These are phyloP conservation scores for Hyaena hyaena DNA, from an alignment of 2,113 vertebrate species.

Conservation along the genomic window DNA sequence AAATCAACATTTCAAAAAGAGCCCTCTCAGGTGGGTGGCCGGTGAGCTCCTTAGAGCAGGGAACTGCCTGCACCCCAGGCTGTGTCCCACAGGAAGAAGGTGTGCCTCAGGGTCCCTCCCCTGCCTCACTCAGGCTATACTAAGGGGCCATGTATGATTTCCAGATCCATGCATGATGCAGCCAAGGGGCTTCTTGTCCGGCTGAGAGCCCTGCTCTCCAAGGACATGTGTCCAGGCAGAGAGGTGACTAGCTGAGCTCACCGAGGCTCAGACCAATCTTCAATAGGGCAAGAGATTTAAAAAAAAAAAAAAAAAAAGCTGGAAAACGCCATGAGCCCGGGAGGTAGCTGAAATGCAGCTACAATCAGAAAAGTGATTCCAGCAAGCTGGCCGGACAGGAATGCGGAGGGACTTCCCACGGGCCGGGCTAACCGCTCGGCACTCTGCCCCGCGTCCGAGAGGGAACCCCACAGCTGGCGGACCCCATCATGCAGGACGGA, in stretches of 20 bases:
- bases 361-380: neutral
- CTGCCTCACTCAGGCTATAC: neutral
- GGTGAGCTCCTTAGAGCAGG: neutral
- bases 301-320: neutral
- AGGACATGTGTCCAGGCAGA: neutral
- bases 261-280: neutral
- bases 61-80: neutral
- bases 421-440: neutral
- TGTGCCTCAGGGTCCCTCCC: neutral
- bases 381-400: neutral
- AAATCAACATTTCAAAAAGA: too few relatives aligned
- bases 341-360: neutral
- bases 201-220: neutral
- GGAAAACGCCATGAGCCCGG: neutral
- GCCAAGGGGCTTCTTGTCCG: neutral
- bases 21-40: neutral
- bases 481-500: neutral
- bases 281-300: neutral
- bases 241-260: neutral
- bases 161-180: neutral
- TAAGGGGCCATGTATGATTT: neutral
- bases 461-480: neutral
- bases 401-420: neutral
- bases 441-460: accelerated
- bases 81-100: neutral